Percentiles rank a stretch among this genome's conserved stretches.
These are phyloP conservation scores for Cremastinae sp. DNA, from an alignment of 2,888 invertebrate genomes.

Conservation along the genomic window DNA sequence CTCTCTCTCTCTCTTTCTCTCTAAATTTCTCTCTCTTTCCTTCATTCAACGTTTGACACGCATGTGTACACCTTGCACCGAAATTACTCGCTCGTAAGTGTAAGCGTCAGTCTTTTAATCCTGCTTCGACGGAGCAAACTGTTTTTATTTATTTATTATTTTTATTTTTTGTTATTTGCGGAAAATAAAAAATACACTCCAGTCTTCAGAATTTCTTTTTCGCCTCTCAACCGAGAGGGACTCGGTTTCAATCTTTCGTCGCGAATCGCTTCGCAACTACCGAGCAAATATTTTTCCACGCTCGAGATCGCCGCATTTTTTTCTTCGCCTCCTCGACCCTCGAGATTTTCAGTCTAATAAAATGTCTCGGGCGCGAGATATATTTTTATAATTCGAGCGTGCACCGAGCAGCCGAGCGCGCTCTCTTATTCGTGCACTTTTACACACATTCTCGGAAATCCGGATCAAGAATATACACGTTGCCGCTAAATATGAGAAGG, in stretches of 20 bases:
- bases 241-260: no score
- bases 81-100: constrained; percentile 22
- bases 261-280: no score
- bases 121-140: background rate
- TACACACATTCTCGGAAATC: constrained; percentile 39
- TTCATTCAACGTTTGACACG: constrained; percentile 17
- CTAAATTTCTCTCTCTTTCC: constrained; percentile 5
- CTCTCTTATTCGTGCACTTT: no score
- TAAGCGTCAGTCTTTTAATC: background rate
- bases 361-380: background rate
- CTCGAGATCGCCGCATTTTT: no score
- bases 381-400: constrained; percentile 15
- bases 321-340: no score
- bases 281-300: no score
- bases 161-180: no score
- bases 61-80: constrained; percentile 43
- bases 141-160: no score
- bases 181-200: no score
- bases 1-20: constrained; percentile 20
- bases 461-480: constrained; percentile 53
- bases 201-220: no score
- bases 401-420: background rate
- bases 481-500: constrained; percentile 22
- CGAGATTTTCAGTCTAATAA: background rate
- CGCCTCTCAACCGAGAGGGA: no score